Conservation (phyloP, 2,888 invertebrate species). For the Metellina segmentata region DNA sequence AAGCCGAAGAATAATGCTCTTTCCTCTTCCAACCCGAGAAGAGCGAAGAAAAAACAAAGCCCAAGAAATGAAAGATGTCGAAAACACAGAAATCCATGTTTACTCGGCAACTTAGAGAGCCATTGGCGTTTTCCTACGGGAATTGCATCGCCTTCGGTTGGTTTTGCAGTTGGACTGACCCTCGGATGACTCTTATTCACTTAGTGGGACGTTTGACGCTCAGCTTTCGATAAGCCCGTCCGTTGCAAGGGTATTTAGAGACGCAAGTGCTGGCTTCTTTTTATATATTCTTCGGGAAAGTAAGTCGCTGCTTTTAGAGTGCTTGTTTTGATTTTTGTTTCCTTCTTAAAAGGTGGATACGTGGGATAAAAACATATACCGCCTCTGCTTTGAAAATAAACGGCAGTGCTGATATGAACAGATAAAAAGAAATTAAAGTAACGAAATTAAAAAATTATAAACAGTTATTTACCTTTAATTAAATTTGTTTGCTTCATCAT, state of each 20-base stretch:
- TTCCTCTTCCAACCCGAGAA: not conserved
- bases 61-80: not conserved
- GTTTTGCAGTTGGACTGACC: not conserved
- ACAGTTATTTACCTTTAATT: too few relatives aligned
- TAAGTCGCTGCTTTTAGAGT: too few relatives aligned
- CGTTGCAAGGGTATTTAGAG: not conserved
- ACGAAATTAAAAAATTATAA: too few relatives aligned
- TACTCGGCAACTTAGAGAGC: not conserved
- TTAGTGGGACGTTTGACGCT: not conserved
- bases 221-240: slow-evolving; percentile 3
- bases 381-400: too few relatives aligned
- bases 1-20: not conserved
- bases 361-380: too few relatives aligned
- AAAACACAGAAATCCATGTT: not conserved
- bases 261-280: not conserved
- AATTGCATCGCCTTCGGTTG: not conserved
- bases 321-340: too few relatives aligned
- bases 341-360: too few relatives aligned
- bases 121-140: not conserved
- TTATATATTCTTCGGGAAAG: too few relatives aligned
- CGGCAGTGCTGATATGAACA: too few relatives aligned
- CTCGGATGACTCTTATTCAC: not conserved
- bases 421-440: too few relatives aligned
- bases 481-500: too few relatives aligned
- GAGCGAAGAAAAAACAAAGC: not conserved